A percentile compares a stretch with the other conserved stretches of the same genome.
These are phyloP conservation scores for Rhadinocentrus ornatus DNA, from an alignment of 2,797 vertebrate species.

Conservation along the genomic window DNA sequence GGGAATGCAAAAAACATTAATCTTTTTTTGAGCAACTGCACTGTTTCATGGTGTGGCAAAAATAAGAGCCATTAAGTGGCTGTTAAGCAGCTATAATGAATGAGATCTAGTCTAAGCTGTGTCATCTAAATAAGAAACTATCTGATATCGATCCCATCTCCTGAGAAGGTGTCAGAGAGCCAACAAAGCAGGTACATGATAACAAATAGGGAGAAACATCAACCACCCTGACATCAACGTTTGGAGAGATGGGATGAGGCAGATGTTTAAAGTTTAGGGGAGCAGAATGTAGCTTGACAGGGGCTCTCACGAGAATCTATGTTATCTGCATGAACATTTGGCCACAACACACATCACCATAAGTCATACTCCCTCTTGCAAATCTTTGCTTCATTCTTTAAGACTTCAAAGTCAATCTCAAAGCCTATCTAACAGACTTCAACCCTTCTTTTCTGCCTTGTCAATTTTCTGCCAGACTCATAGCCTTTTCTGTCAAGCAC, in stretches of 20 bases:
- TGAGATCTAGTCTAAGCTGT: neutral
- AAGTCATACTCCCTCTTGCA: slow-evolving; percentile 22
- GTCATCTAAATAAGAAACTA: slow-evolving; percentile 22
- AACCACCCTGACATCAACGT: slow-evolving; percentile 41
- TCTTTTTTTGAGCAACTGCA: slow-evolving; percentile 16
- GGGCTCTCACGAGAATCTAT: slow-evolving; percentile 34
- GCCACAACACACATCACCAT: slow-evolving; percentile 35
- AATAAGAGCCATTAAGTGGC: slow-evolving; percentile 6
- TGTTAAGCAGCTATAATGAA: slow-evolving; percentile 6
- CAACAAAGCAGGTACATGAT: slow-evolving; percentile 19
- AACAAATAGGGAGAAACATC: slow-evolving; percentile 34
- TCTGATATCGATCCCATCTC: slow-evolving; percentile 6
- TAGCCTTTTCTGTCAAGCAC: slow-evolving; percentile 41
- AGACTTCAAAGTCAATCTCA: slow-evolving; percentile 49
- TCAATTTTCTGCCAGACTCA: slow-evolving; percentile 41
- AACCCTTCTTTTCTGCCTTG: slow-evolving; percentile 42
- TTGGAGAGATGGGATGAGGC: slow-evolving; percentile 28
- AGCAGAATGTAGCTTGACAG: slow-evolving; percentile 25
- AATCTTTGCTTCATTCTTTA: slow-evolving; percentile 29
- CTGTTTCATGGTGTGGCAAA: neutral
- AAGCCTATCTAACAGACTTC: slow-evolving; percentile 38
- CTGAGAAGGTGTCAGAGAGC: slow-evolving; percentile 24
- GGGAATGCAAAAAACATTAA: slow-evolving; percentile 1
- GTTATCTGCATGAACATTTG: slow-evolving; percentile 36
- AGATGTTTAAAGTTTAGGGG: slow-evolving; percentile 30